Evolutionary conservation across 2,888 invertebrate species (phyloP).

Genomic region (Aspidiotus destructor): DNA sequence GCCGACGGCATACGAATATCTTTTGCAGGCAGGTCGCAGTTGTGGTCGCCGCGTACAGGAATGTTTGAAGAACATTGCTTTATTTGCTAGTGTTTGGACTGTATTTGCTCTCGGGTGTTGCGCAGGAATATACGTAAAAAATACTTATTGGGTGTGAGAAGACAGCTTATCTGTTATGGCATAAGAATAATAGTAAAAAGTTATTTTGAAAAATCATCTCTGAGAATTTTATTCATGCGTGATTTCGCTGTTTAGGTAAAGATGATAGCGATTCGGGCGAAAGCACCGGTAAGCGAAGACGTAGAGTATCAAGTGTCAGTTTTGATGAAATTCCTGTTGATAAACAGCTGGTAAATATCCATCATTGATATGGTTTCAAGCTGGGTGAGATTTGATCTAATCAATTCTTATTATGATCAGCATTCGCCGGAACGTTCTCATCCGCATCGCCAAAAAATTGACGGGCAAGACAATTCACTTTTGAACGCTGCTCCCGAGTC

Average conservation of each 20-base stretch:
- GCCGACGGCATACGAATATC: not conserved
- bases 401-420: not conserved
- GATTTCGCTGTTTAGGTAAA: not conserved
- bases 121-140: slow-evolving; percentile 3
- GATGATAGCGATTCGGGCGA: not conserved
- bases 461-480: not conserved
- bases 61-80: not conserved
- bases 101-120: not conserved
- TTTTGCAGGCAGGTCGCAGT: not conserved
- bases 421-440: slow-evolving; percentile 23
- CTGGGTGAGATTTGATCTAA: not conserved
- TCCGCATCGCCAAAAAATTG: not conserved
- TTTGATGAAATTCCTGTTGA: slow-evolving; percentile 42
- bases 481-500: not conserved
- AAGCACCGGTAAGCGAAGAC: slow-evolving; percentile 60
- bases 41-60: not conserved
- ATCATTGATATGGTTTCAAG: not conserved
- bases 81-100: not conserved
- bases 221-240: not conserved
- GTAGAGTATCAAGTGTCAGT: slow-evolving; percentile 56
- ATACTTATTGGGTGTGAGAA: not conserved
- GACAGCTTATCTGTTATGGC: too few species aligned
- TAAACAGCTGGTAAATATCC: slow-evolving; percentile 32
- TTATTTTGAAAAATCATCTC: not conserved
- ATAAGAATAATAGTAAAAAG: too few species aligned